Evolutionary conservation across 1,140 invertebrate species (phyloP).

Genomic region (Trachymyrmex cornetzi): DNA sequence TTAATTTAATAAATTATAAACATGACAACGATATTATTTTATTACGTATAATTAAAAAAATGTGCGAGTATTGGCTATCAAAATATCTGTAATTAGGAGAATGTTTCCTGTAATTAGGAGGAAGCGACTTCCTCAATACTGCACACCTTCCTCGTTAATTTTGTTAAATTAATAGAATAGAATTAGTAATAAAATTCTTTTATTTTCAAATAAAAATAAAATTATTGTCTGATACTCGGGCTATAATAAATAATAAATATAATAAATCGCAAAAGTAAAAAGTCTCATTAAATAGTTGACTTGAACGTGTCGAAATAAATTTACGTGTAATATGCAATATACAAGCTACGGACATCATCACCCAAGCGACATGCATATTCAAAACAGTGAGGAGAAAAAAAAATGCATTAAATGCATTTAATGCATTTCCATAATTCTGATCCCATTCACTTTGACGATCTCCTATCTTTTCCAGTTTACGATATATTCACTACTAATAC

Average conservation of each 20-base stretch:
- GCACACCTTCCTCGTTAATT: slow-evolving; percentile 10
- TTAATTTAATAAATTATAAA: neutral
- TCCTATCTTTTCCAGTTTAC: slow-evolving; percentile 6
- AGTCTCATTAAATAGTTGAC: neutral
- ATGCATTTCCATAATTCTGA: slow-evolving; percentile 21
- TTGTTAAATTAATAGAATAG: neutral
- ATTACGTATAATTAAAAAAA: neutral
- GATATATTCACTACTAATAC: slow-evolving; percentile 52
- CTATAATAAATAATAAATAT: neutral
- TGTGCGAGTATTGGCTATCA: neutral
- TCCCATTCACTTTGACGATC: slow-evolving; percentile 20
- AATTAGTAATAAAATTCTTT: neutral
- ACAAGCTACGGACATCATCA: neutral
- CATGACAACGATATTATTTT: slow-evolving; percentile 1
- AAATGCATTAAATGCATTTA: slow-evolving; percentile 24
- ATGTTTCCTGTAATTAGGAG: neutral
- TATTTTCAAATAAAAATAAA: neutral
- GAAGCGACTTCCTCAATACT: neutral
- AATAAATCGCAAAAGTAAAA: neutral
- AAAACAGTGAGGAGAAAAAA: neutral
- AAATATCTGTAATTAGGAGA: neutral
- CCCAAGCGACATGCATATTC: neutral
- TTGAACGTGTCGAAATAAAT: neutral
- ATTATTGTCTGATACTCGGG: neutral
- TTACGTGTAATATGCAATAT: neutral